These are phyloP conservation scores for Drosophila subpulchrella DNA, from an alignment of 1,140 invertebrate species.

Conservation along the genomic window DNA sequence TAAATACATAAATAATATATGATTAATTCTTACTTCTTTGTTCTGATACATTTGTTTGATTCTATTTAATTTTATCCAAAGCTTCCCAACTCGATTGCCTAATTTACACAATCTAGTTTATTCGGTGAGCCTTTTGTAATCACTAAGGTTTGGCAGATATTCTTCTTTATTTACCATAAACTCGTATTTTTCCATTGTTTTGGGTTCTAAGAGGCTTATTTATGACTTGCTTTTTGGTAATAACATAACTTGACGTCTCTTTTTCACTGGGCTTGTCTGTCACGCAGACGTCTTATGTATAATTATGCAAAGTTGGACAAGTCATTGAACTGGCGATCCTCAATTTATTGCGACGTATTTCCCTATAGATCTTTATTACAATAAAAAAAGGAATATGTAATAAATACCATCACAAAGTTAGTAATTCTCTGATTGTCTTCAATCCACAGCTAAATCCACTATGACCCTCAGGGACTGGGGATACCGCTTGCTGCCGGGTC, in stretches of 20 bases:
- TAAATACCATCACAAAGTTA: neutral
- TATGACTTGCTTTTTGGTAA: slow-evolving; percentile 5
- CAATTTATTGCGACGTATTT: no score
- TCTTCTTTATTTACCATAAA: slow-evolving; percentile 17
- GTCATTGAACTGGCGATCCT: slow-evolving; percentile 39
- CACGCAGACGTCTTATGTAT: slow-evolving; percentile 16
- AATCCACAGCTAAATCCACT: neutral
- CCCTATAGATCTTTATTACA: no score
- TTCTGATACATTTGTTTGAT: neutral
- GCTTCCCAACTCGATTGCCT: neutral
- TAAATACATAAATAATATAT: neutral
- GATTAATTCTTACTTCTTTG: no score
- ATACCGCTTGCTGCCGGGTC: slow-evolving; percentile 86
- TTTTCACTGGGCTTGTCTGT: slow-evolving; percentile 14
- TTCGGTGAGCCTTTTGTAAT: neutral
- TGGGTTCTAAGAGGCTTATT: slow-evolving; percentile 2
- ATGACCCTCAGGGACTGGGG: slow-evolving; percentile 60
- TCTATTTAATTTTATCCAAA: neutral
- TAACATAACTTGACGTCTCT: slow-evolving; percentile 16
- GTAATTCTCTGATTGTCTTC: neutral
- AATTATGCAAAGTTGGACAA: slow-evolving; percentile 32
- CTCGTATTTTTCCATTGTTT: slow-evolving; percentile 22
- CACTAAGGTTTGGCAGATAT: neutral
- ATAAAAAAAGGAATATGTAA: no score
- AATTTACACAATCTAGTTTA: slow-evolving; percentile 1